Evolutionary conservation across 2,888 invertebrate genomes (phyloP).

Genomic region (Andrena hattorfiana): DNA sequence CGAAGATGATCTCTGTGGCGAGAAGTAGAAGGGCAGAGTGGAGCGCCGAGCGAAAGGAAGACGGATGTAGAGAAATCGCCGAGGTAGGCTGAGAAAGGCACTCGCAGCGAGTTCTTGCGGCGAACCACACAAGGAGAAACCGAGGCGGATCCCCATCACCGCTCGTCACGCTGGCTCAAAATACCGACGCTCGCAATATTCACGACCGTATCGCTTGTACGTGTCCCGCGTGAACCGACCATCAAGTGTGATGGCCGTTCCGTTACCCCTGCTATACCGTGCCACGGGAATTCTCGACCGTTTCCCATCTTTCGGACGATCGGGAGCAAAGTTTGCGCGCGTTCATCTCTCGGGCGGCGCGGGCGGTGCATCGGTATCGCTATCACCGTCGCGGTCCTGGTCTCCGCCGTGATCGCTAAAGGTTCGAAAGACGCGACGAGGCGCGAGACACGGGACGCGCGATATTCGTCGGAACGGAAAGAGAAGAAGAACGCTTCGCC

Average conservation of each 20-base stretch:
- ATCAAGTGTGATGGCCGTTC: neutral
- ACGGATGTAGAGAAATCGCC: neutral
- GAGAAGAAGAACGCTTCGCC: conserved; percentile 55
- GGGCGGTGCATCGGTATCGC: conserved; percentile 18
- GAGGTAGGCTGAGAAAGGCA: conserved; percentile 38
- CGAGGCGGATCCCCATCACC: conserved; percentile 79
- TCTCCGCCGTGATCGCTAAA: conserved; percentile 18
- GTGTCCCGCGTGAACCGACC: neutral
- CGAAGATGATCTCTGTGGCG: neutral
- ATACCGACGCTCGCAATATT: conserved; percentile 79
- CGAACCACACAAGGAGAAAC: conserved; percentile 79
- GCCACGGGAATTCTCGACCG: neutral
- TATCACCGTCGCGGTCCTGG: conserved; percentile 36
- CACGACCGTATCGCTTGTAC: conserved; percentile 68
- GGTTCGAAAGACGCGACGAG: conserved; percentile 38
- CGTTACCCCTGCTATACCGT: neutral
- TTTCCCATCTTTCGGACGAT: neutral
- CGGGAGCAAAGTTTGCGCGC: neutral
- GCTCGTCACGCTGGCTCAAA: conserved; percentile 83
- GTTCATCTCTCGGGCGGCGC: conserved; percentile 4
- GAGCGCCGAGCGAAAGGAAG: neutral
- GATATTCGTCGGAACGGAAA: conserved; percentile 32
- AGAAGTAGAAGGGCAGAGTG: neutral
- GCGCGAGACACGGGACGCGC: conserved; percentile 34
- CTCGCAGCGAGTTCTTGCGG: conserved; percentile 78